Conservation (phyloP, 30 jellyfish, hydroid and myxozoan species). For the Aurelia sp. region DNA sequence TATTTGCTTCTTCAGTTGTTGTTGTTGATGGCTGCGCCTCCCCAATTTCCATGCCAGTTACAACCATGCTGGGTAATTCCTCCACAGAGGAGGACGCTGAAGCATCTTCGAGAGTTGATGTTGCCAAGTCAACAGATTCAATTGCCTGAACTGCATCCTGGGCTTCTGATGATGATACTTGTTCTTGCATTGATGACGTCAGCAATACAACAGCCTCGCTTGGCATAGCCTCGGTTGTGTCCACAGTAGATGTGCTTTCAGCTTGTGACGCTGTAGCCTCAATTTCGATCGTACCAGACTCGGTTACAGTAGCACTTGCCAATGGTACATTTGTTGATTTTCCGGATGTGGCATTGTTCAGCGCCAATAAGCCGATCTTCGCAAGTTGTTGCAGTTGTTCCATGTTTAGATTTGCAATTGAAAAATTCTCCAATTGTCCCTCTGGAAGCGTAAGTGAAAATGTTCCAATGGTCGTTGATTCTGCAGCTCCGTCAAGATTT, state of each 20-base stretch:
- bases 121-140: constrained; percentile 51
- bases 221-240: constrained; percentile 55
- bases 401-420: constrained; percentile 87
- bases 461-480: constrained; percentile 71
- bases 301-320: constrained; percentile 78
- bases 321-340: constrained; percentile 49
- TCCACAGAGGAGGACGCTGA: constrained; percentile 50
- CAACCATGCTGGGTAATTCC: constrained; percentile 43
- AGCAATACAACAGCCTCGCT: constrained; percentile 67
- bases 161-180: constrained; percentile 71
- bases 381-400: constrained; percentile 97
- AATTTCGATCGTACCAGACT: constrained; percentile 58
- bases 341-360: constrained; percentile 89
- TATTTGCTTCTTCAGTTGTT: constrained; percentile 47
- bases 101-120: constrained; percentile 63
- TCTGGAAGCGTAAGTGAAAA: constrained; percentile 87
- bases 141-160: constrained; percentile 67
- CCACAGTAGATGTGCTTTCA: constrained; percentile 69
- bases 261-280: constrained; percentile 69
- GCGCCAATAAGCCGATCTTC: constrained; percentile 89
- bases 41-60: constrained; percentile 31
- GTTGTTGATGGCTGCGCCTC: constrained; percentile 73
- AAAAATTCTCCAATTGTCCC: constrained; percentile 88
- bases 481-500: constrained; percentile 55
- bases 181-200: constrained; percentile 67